Evolutionary conservation across 2,113 vertebrate genomes (phyloP), one percentile per base, ranked within the genome.

Genomic region (Eclectus roratus): DNA sequence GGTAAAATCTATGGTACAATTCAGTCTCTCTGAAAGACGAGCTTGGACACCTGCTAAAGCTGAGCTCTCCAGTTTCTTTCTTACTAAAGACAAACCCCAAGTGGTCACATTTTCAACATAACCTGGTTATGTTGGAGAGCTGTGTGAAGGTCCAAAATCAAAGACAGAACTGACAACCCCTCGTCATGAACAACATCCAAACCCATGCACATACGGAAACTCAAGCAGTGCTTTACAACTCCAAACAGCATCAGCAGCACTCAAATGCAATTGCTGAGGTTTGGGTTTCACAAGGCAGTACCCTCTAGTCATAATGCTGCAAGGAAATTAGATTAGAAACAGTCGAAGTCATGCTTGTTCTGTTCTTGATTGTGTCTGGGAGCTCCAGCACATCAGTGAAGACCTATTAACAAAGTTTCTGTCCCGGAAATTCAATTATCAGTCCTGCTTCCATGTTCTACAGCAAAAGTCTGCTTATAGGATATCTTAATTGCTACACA

Each of bases 181-280:
- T 70, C 46, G 18, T 39, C 61, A 29, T 2, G 2, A 46, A 6
- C 1, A 2, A 25, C 61, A 46, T 15, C 37, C 53, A 55, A 68
- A 74, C 7, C 44, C 39, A 50, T 1, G 11, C 18, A 46, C 1
- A 2, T 8, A 25, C 18, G 21, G 16, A 41, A 79, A 52, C 17
- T 39, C n/a, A 25, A 3, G 27, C 18, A 25, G 35, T 5, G 43
- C 20, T 44, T 56, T 37, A 27, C 49, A 74, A 31, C 20, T 63
- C 29, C 33, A 17, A 63, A 46, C 8, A 37, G 60, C 12, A 23
- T 5, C 39, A 25, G 21, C n/a, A 58, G 60, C 60, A 13, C 39
- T 43, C 9, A 0, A 23, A 29, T 6, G 3, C 6, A 56, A 47
- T 2, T 53, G 31, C n/a, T 37, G n/a, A 24, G 17, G 11, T 23